Evolutionary conservation across 2,888 invertebrate species (phyloP), one percentile per base, ranked within the genome.

Genomic region (Scaptomyza caliginosa): DNA sequence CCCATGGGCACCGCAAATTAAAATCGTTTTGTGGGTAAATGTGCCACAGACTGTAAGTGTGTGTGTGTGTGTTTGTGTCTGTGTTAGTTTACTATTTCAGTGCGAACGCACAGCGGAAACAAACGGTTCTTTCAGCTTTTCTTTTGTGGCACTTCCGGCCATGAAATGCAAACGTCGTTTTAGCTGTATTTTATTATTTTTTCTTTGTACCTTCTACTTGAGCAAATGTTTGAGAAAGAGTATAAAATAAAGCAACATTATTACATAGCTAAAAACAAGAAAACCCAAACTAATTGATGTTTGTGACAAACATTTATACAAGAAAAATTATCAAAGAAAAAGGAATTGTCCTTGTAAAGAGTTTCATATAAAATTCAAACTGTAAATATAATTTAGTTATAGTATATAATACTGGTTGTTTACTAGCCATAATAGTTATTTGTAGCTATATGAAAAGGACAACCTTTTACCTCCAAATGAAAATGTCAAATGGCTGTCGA

Each of bases 11-110:
- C 83, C 83, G 70, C 83, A 85, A 79, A 84, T 85, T 85, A 85
- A 85, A 85, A 69, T 77, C 70, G 69, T 77, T 85, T 83, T 85
- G 76, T 56, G 74, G 83, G 66, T 82, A 74, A 79, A 75, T 73
- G 65, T 59, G 56, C 56, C 58, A 58, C 24, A 36, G 5, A 62
- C 36, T 63, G 42, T 28, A 34, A 52, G 32, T 34, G 42, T 55
- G 45, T 65, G 28, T 57, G 43, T 58, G 23, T 51, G 38, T 51
- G 51, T 30, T 40, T 54, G 21, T 60, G 32, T 54, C 39, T 58
- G 43, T 65, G 51, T 42, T 56, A 45, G 49, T 57, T 62, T 56
- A 57, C 28, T 60, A 63, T 45, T 69, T 46, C 34, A 40, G 51
- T 50, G 55, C 48, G 64, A 63, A 71, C 71, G 66, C 63, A 63